Base-by-base conservation (phyloP, 2,797 vertebrate genomes). In the Amniataba percoides region DNA sequence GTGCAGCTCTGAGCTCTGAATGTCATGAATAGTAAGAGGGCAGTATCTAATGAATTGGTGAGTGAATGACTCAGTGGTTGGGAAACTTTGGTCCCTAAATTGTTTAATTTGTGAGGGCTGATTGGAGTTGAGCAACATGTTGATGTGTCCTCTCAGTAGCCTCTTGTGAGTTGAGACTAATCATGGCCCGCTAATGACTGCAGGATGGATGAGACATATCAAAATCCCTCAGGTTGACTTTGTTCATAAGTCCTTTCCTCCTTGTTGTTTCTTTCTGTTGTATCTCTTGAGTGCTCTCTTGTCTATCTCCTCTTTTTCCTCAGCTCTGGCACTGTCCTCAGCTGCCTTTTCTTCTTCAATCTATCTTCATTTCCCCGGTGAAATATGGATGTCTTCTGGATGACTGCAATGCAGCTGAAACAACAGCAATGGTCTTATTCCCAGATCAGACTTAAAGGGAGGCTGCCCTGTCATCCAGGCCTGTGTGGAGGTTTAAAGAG, bases 401-500 rank as follows among this genome's bases (percentile, higher is more conserved):
- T 78, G 81, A 92, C 94, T 93, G 94, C 93, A 95, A 86, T 94
- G 94, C 93, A 94, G 94, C 87, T 90, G 84, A 92, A 90, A 89
- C 83, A 87, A 85, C 85, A 82, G 82, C 66, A 69, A 58, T 39
- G 53, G 77, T 84, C 67, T 67, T 42, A 39, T 76, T 81, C 68
- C 55, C 68, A 78, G 62, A 77, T 82, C 52, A 82, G 82, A 82
- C 49, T 66, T 45, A 27, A 72, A 78, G 79, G 80, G 78, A 88
- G 82, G 77, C 75, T 68, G 77, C 78, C 66, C 77, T 78, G 81
- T 89, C 87, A 90, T 68, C 40, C 45, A 4, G 64, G 75, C 67
- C 58, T 63, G 45, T 3, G 25, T 75, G n/a, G 43, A 81, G 60
- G 31, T 82, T 85, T 71, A 75, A 83, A 81, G 73, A 76, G 70